Percentiles rank a stretch among this genome's conserved stretches.
Conservation (phyloP, 2,113 vertebrate species). For the Seriola dumerili region DNA sequence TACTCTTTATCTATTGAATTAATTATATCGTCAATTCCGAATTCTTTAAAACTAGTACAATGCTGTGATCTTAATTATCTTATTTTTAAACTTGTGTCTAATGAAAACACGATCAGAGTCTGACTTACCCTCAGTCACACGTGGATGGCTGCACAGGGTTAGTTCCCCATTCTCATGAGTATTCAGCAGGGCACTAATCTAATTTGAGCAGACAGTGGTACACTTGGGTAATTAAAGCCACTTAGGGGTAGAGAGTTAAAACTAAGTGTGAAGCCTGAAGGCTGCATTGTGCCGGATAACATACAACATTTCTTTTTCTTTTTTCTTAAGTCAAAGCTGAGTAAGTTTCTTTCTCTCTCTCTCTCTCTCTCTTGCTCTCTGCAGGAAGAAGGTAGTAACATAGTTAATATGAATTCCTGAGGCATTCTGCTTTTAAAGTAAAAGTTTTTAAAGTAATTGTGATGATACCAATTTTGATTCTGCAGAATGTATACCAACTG, state of each 20-base stretch:
- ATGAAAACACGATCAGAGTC: conserved; percentile 4
- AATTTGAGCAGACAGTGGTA: conserved; percentile 57
- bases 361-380: background rate
- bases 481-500: conserved; percentile 8
- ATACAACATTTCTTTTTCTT: conserved; percentile 1
- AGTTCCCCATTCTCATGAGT: conserved; percentile 16
- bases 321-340: conserved; percentile 50
- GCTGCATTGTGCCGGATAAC: conserved; percentile 44
- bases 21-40: background rate
- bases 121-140: conserved; percentile 7
- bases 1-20: background rate
- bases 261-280: conserved; percentile 23
- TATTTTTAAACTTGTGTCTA: background rate
- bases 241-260: conserved; percentile 40
- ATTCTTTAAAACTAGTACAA: background rate
- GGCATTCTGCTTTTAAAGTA: background rate
- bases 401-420: conserved; percentile 12
- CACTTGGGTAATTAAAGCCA: conserved; percentile 63
- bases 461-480: conserved; percentile 9
- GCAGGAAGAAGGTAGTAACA: conserved; percentile 14
- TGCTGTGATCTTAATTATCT: conserved; percentile 12
- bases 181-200: conserved; percentile 33
- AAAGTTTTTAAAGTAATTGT: conserved; percentile 3
- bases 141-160: background rate
- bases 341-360: background rate